These are phyloP conservation scores for Scaptodrosophila latifasciaeformis DNA, from an alignment of 2,888 invertebrate genomes.

Conservation along the genomic window DNA sequence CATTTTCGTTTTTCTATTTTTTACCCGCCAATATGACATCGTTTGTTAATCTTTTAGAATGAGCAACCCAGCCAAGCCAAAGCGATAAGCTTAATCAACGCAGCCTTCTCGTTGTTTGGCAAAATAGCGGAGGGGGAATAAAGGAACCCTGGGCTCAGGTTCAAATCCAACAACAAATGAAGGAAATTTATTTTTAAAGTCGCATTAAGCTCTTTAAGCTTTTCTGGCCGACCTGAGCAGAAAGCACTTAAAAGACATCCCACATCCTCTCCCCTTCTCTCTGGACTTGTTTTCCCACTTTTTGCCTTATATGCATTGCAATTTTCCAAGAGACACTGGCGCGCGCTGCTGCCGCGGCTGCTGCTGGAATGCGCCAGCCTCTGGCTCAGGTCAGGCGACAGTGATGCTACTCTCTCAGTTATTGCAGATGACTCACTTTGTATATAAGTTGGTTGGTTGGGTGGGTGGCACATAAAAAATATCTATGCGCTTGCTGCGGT, in stretches of 20 bases:
- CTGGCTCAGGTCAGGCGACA: constrained; percentile 29
- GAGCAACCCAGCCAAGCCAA: neutral
- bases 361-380: neutral
- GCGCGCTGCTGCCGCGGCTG: neutral
- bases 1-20: constrained; percentile 6
- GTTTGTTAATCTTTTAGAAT: constrained; percentile 10
- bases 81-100: constrained; percentile 5
- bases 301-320: constrained; percentile 11
- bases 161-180: no score
- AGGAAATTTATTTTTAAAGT: constrained; percentile 47
- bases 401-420: no score
- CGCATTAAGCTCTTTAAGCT: constrained; percentile 63
- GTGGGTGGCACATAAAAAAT: neutral
- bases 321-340: constrained; percentile 12
- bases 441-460: neutral
- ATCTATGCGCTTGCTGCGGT: constrained; percentile 16
- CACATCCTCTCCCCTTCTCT: no score
- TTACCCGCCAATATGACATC: constrained; percentile 20
- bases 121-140: neutral
- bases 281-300: constrained; percentile 27
- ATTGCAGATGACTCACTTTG: constrained; percentile 41
- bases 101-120: neutral
- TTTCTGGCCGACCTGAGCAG: constrained; percentile 6
- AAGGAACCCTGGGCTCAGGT: neutral
- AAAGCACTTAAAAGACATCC: constrained; percentile 58